These are phyloP conservation scores for Diploscapter pachys DNA, from an alignment of 1,140 invertebrate genomes.

Conservation along the genomic window DNA sequence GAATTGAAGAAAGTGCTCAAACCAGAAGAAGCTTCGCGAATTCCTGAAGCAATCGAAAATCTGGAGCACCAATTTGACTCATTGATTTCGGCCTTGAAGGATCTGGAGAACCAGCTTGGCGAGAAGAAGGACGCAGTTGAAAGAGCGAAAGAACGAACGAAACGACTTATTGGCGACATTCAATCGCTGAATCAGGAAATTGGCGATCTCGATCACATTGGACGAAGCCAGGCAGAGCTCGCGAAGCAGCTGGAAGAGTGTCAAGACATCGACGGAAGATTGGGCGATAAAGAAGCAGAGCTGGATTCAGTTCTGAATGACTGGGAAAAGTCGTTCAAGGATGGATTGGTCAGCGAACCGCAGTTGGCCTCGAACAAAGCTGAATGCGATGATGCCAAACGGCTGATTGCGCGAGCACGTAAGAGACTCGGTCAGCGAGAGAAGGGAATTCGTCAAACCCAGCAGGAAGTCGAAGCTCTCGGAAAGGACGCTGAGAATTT, in stretches of 20 bases:
- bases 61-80: not conserved
- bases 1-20: no score
- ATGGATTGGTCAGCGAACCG: slow-evolving; percentile 19
- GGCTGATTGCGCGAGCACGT: slow-evolving; percentile 16
- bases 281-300: slow-evolving; percentile 9
- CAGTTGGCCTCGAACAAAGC: not conserved
- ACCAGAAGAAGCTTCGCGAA: not conserved
- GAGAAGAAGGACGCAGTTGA: slow-evolving; percentile 9
- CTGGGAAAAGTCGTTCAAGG: slow-evolving; percentile 8
- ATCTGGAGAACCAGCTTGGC: slow-evolving; percentile 4
- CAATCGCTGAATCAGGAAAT: slow-evolving; percentile 18
- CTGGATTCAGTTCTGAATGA: slow-evolving; percentile 5
- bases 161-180: not conserved
- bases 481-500: slow-evolving; percentile 5
- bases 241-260: slow-evolving; percentile 21
- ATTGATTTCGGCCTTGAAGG: not conserved
- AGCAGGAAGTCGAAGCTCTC: slow-evolving; percentile 14
- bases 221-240: slow-evolving; percentile 11
- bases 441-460: slow-evolving; percentile 13
- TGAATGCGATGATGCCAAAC: slow-evolving; percentile 20
- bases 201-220: slow-evolving; percentile 21
- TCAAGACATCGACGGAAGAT: not conserved
- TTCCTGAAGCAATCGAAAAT: not conserved
- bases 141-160: not conserved
- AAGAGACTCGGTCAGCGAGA: slow-evolving; percentile 26